Percentiles rank a stretch among this genome's conserved stretches.
These are phyloP conservation scores for Acipenser ruthenus DNA, from an alignment of 2,797 vertebrate genomes.

Conservation along the genomic window DNA sequence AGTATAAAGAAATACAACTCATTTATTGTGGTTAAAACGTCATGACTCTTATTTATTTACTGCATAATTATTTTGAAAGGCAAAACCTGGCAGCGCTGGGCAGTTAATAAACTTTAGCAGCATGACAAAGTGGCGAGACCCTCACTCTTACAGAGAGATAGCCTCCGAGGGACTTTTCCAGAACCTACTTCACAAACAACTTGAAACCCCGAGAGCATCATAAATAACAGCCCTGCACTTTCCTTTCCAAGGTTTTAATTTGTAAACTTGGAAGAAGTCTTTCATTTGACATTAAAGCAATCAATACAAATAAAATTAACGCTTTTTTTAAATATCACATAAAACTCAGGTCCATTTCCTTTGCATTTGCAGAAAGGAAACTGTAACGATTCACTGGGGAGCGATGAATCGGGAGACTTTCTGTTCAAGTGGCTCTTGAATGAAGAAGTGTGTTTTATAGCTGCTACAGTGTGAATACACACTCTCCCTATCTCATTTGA, in stretches of 20 bases:
- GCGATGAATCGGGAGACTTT: too few species aligned
- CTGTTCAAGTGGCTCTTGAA: too few species aligned
- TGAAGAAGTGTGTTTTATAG: too few species aligned
- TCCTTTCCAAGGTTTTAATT: background rate
- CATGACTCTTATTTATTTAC: too few species aligned
- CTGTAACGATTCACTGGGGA: too few species aligned
- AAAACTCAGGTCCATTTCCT: too few species aligned
- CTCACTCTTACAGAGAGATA: background rate
- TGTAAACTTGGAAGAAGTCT: background rate
- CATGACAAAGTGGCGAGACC: background rate
- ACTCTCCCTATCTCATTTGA: too few species aligned
- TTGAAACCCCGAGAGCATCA: background rate
- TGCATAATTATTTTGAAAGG: background rate
- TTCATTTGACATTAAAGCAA: background rate
- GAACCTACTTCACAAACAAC: background rate
- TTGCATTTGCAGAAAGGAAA: too few species aligned
- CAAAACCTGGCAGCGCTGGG: background rate
- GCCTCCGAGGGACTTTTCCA: background rate
- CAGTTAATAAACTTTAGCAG: background rate
- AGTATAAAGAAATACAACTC: too few species aligned
- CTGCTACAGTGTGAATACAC: too few species aligned
- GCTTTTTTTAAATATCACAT: background rate
- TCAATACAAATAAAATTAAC: background rate
- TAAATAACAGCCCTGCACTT: too few species aligned
- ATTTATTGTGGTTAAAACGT: too few species aligned